Base-by-base conservation (phyloP, 2,797 vertebrate species). In the Spinibarbus caldwelli region DNA sequence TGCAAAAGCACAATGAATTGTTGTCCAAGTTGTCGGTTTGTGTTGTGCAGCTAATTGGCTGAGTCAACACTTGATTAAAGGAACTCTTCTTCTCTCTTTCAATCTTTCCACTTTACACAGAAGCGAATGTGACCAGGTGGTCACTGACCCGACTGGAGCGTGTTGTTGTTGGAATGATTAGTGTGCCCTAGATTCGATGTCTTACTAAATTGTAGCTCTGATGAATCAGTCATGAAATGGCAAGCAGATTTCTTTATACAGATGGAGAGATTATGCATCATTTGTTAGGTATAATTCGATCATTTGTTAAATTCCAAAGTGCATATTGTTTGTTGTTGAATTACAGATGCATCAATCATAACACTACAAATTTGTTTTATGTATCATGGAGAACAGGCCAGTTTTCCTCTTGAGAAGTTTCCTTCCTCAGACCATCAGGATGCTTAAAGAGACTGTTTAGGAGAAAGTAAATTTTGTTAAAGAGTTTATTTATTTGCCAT, bases 61-160 rank as follows among this genome's bases (percentile, higher is more conserved):
- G 45, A 86, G 78, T 85, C 66, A 79, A 73, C 41, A 76, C 21
- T 70, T 76, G 38, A 79, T 86, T 84, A 49, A 72, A 81, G 3
- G 1, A 73, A 64, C 70, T 34, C n/a, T 75, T 54, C 34, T 75
- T 41, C 59, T 31, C 59, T 67, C 43, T 54, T 26, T 15, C 38
- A 38, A 11, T 38, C 36, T 34, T 19, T 73, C 23, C 79, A 70
- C n/a, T 59, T 57, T 23, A 31, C 66, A 54, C 26, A 31, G 41
- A 66, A 66, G 41, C 1, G 21, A 66, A 62, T 64, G 9, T 47
- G 72, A 52, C 66, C 5, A 4, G 7, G 49, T 41, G 47, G 66
- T 72, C 49, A 72, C 38, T 15, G 21, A 47, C 70, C 15, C 41
- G 8, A 62, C 26, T n/a, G 45, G 9, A 57, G 23, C 54, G 23